A percentile compares a stretch with the other conserved stretches of the same genome.
These are phyloP conservation scores for Eucidaris tribuloides DNA, from an alignment of 35 echinoderm and acorn worm species.

Conservation along the genomic window DNA sequence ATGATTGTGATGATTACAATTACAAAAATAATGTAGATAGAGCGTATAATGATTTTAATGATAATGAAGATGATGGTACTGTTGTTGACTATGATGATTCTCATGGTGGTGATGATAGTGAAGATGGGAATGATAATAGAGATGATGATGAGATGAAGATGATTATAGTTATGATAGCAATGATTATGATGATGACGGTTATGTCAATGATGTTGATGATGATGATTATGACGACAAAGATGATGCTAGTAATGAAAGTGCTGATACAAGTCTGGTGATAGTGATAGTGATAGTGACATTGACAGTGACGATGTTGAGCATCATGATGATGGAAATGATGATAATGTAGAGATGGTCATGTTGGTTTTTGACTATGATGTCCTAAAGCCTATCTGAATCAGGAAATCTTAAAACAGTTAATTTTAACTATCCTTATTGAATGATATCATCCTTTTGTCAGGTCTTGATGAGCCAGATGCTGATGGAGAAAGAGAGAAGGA, in stretches of 20 bases:
- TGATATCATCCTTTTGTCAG: conserved; percentile 28
- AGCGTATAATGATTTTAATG: neutral
- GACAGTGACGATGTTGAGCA: neutral
- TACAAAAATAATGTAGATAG: neutral
- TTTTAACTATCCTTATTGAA: neutral
- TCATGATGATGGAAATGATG: neutral
- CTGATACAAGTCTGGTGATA: neutral
- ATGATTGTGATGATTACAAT: neutral
- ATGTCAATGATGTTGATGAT: neutral
- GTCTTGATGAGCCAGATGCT: conserved; percentile 83
- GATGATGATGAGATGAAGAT: neutral
- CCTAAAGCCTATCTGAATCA: too few species aligned
- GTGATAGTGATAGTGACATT: neutral
- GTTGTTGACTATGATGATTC: neutral
- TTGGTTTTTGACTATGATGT: too few species aligned
- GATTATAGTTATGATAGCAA: neutral
- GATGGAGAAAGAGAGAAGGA: conserved; percentile 90
- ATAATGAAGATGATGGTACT: neutral
- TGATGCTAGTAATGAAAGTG: neutral
- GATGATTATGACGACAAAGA: neutral
- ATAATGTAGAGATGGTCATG: neutral
- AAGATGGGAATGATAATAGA: neutral
- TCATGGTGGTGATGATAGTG: neutral
- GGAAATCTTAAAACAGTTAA: too few species aligned
- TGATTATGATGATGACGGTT: neutral